phyloP scores from a whole-genome alignment of 2,888 invertebrate genomes.

The Deroplatys truncata region DNA sequence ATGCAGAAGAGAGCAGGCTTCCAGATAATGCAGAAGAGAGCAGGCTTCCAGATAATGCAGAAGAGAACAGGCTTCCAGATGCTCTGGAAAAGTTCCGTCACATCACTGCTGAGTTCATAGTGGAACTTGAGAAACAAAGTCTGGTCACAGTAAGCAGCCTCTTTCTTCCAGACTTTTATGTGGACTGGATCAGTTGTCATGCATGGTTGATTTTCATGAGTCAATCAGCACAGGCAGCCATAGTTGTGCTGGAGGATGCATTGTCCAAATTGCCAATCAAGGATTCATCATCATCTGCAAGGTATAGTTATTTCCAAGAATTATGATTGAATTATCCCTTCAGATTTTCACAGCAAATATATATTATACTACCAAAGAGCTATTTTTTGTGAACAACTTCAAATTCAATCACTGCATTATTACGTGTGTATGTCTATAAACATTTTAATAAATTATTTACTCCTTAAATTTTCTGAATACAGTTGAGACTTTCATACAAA shows the following conservation, averaged over 20 bases:
- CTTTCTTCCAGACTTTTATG: constrained; percentile 50
- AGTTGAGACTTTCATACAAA: too few species aligned
- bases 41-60: constrained; percentile 36
- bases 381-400: too few species aligned
- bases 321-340: too few species aligned
- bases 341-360: too few species aligned
- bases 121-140: constrained; percentile 21
- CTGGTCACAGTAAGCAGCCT: constrained; percentile 37
- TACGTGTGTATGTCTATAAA: too few species aligned
- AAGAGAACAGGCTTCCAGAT: constrained; percentile 35
- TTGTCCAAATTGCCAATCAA: constrained; percentile 32
- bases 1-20: too few species aligned
- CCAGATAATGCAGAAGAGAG: too few species aligned
- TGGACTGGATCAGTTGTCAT: constrained; percentile 52
- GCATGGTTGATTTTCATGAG: constrained; percentile 50
- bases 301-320: neutral
- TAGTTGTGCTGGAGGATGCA: constrained; percentile 41
- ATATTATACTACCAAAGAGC: too few species aligned
- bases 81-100: constrained; percentile 41
- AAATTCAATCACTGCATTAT: too few species aligned
- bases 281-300: neutral
- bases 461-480: too few species aligned
- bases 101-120: constrained; percentile 38
- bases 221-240: constrained; percentile 41
- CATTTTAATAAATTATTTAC: too few species aligned